A percentile compares a stretch with the other conserved stretches of the same genome.
Evolutionary conservation across 2,888 invertebrate genomes (phyloP).

Genomic region (Plusia festucae): DNA sequence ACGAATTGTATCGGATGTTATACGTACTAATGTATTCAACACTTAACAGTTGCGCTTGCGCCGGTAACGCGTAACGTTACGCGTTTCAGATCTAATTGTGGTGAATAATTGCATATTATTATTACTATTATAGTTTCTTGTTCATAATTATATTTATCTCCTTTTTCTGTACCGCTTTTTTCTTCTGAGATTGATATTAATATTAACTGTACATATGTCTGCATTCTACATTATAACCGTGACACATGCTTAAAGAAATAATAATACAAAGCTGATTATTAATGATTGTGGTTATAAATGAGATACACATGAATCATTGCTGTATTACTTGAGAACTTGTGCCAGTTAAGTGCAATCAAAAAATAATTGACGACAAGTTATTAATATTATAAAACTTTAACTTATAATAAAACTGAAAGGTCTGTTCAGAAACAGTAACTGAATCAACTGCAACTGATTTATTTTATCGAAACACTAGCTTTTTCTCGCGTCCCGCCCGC

Average conservation of each 20-base stretch:
- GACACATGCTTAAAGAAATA: neutral
- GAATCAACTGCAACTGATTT: too few species aligned
- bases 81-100: conserved; percentile 39
- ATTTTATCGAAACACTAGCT: too few species aligned
- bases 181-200: neutral
- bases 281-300: neutral
- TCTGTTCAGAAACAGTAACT: too few species aligned
- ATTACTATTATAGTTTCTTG: conserved; percentile 29
- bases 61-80: conserved; percentile 48
- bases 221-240: too few species aligned
- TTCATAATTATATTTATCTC: conserved; percentile 19
- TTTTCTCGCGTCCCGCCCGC: too few species aligned
- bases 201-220: too few species aligned
- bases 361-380: too few species aligned
- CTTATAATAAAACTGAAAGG: too few species aligned
- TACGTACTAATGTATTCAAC: conserved; percentile 52
- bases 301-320: neutral
- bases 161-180: neutral
- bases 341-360: neutral
- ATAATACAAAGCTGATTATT: neutral
- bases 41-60: conserved; percentile 54
- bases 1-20: conserved; percentile 61
- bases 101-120: conserved; percentile 28
- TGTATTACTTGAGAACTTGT: neutral
- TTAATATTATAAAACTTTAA: too few species aligned